phyloP scores from a whole-genome alignment of 1,140 invertebrate genomes.

The Thaumatotibia leucotreta region DNA sequence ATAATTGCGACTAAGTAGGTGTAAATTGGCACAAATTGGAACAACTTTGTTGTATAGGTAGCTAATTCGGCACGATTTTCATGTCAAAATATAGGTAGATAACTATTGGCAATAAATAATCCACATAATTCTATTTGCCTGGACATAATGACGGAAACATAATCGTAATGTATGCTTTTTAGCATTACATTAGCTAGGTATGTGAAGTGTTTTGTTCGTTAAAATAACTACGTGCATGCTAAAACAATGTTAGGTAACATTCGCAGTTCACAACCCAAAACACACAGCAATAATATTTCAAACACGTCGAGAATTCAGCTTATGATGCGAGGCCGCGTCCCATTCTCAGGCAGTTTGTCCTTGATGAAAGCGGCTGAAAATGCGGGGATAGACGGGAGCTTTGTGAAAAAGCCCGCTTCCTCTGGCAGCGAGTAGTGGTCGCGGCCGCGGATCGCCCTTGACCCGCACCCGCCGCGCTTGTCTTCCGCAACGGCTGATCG shows the following conservation, averaged over 20 bases:
- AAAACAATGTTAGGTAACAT: neutral
- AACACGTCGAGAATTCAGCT: neutral
- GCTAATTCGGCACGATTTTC: neutral
- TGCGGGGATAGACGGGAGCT: neutral
- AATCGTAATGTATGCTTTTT: neutral
- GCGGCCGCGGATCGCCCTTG: slow-evolving; percentile 50
- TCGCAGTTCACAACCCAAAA: neutral
- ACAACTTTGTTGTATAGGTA: neutral
- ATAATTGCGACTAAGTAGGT: no score
- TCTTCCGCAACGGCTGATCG: slow-evolving; percentile 30
- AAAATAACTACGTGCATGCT: neutral
- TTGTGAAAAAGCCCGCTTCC: slow-evolving; percentile 24
- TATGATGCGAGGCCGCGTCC: neutral
- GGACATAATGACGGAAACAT: neutral
- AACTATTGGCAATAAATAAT: neutral
- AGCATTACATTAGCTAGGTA: neutral
- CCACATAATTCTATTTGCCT: neutral
- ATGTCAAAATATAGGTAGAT: neutral
- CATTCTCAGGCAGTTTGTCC: neutral
- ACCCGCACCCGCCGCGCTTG: slow-evolving; percentile 35
- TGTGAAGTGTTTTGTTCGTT: neutral
- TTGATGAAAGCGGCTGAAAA: slow-evolving; percentile 1
- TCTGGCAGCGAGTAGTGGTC: slow-evolving; percentile 27
- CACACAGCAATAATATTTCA: neutral
- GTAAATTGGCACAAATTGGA: no score